A percentile compares a stretch with the other conserved stretches of the same genome.
These are phyloP conservation scores for Cantharis flavilabris DNA, from an alignment of 2,888 invertebrate species.

Conservation along the genomic window DNA sequence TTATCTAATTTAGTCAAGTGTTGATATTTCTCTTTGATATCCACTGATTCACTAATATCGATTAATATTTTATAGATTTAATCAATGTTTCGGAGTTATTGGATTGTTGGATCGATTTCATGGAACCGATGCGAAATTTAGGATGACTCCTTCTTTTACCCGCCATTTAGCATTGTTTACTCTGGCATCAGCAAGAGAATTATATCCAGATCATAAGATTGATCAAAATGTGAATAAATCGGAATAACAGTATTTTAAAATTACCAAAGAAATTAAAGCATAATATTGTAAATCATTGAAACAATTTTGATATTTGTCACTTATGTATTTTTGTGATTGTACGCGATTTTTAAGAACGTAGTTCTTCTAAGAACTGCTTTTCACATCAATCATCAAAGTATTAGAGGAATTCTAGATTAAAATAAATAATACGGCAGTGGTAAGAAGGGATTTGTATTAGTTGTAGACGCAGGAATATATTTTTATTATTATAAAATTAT, in stretches of 20 bases:
- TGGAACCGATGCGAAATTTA: constrained; percentile 79
- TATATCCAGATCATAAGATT: constrained; percentile 63
- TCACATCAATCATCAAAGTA: background rate
- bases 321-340: background rate
- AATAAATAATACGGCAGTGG: background rate
- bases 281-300: background rate
- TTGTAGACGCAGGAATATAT: background rate
- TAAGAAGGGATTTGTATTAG: background rate
- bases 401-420: background rate
- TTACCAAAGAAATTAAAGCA: background rate
- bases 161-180: constrained; percentile 76
- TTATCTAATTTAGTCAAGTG: no score
- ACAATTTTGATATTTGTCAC: background rate
- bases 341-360: background rate
- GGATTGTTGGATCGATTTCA: constrained; percentile 82
- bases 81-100: constrained; percentile 81
- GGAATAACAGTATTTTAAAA: background rate
- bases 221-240: background rate
- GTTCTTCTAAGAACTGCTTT: background rate
- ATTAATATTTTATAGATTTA: constrained; percentile 64
- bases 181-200: constrained; percentile 67
- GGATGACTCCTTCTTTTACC: constrained; percentile 70
- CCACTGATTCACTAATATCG: no score
- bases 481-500: background rate
- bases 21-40: no score